phyloP scores from a whole-genome alignment of 2,888 invertebrate species.

The Melieria omissa region DNA sequence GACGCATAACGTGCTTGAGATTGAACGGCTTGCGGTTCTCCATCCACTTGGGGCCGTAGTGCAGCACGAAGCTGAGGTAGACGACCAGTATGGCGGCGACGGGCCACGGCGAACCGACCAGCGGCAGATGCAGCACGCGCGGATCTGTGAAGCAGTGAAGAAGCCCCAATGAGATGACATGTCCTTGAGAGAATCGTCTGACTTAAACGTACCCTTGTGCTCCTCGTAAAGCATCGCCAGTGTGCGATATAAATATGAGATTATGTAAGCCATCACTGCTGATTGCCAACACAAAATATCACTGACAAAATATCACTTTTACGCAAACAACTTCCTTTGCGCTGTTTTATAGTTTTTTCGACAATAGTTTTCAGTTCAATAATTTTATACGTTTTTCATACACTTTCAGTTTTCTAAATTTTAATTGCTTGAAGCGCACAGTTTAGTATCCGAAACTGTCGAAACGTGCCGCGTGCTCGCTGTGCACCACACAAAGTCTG shows the following conservation, averaged over 20 bases:
- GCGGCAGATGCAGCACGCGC: constrained; percentile 72
- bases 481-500: not conserved
- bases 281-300: not conserved
- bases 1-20: constrained; percentile 72
- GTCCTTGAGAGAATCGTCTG: not conserved
- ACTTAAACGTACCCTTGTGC: constrained; percentile 45
- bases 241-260: constrained; percentile 51
- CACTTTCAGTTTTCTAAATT: not conserved
- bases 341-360: no score
- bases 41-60: constrained; percentile 80
- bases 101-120: constrained; percentile 76
- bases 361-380: no score
- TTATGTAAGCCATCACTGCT: constrained; percentile 50
- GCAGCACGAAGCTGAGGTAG: constrained; percentile 77
- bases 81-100: constrained; percentile 69
- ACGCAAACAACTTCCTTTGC: no score
- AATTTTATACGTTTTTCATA: no score
- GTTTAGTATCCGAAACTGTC: no score
- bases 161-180: not conserved
- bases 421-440: not conserved
- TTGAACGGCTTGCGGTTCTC: constrained; percentile 73
- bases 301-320: not conserved
- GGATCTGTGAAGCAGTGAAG: constrained; percentile 47
- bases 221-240: constrained; percentile 48
- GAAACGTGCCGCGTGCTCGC: not conserved